Evolutionary conservation across 2,113 vertebrate genomes (phyloP).

Genomic region (Barnardius zonarius): DNA sequence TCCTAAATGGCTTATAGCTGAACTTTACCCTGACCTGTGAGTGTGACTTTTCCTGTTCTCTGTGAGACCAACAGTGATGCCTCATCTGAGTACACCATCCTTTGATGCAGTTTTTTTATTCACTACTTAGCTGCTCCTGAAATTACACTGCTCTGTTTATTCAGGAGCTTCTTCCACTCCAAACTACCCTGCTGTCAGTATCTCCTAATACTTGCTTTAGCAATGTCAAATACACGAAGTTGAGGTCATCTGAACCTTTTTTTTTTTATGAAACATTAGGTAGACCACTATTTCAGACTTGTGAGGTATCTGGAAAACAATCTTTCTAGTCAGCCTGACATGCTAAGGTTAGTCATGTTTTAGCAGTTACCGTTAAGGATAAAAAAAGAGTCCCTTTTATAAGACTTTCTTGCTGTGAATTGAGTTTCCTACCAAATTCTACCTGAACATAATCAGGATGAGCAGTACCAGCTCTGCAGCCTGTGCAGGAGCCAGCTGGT

Average conservation of each 20-base stretch:
- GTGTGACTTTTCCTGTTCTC: not conserved
- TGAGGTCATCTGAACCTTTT: not conserved
- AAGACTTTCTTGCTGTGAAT: not conserved
- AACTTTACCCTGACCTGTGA: not conserved
- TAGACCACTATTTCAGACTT: not conserved
- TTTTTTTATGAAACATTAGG: not conserved
- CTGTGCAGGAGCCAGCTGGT: fast-evolving
- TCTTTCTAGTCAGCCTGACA: not conserved
- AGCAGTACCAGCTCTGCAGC: not conserved
- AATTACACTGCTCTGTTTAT: not conserved
- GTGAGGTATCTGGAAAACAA: not conserved
- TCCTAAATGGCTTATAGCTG: not conserved
- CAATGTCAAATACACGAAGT: not conserved
- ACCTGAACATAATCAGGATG: fast-evolving
- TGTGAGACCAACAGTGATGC: fast-evolving
- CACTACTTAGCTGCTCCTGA: not conserved
- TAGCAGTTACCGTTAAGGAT: fast-evolving
- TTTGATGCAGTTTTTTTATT: not conserved
- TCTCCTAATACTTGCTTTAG: not conserved
- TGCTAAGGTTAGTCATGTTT: not conserved
- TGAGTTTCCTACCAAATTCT: not conserved
- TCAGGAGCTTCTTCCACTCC: not conserved
- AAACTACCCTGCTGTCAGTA: fast-evolving
- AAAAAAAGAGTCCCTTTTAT: fast-evolving
- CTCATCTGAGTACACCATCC: fast-evolving